Percentiles rank a stretch among this genome's conserved stretches.
Conservation (phyloP, 2,797 vertebrate genomes). For the Mallotus villosus region DNA sequence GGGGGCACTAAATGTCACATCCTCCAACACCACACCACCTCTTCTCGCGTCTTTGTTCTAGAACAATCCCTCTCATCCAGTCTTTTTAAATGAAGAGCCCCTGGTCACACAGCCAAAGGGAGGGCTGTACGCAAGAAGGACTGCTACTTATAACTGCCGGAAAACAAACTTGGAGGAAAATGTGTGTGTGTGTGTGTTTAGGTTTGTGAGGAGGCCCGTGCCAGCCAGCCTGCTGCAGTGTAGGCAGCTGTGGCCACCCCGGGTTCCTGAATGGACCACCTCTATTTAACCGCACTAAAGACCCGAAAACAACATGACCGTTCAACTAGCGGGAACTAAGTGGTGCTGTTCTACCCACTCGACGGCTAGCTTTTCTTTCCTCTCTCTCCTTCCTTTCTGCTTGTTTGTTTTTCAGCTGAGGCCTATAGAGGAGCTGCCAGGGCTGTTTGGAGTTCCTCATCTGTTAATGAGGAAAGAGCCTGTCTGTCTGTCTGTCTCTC, state of each 20-base stretch:
- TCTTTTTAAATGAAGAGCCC: conserved; percentile 28
- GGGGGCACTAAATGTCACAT: not conserved
- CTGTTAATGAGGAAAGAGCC: conserved; percentile 42
- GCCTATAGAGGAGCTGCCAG: conserved; percentile 37
- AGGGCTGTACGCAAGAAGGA: too few species aligned
- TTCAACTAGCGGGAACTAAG: conserved; percentile 38
- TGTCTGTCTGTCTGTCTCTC: conserved; percentile 1
- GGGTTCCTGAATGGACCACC: not conserved
- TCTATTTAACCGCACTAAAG: conserved; percentile 5
- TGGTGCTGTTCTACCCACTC: conserved; percentile 27
- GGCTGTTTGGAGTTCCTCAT: conserved; percentile 42
- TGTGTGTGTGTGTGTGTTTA: conserved; percentile 8
- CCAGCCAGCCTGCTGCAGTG: not conserved
- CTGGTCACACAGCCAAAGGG: conserved; percentile 37
- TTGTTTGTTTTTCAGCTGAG: conserved; percentile 55
- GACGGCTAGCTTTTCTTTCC: conserved; percentile 14
- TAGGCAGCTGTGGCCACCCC: conserved; percentile 3
- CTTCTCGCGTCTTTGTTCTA: not conserved
- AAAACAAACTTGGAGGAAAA: conserved; percentile 24
- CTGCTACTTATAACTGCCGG: too few species aligned
- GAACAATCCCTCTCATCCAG: conserved; percentile 30
- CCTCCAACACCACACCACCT: conserved; percentile 23
- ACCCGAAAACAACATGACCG: conserved; percentile 26
- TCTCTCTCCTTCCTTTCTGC: conserved; percentile 27
- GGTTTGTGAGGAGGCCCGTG: conserved; percentile 11